Percentiles rank a stretch among this genome's conserved stretches.
phyloP scores from a whole-genome alignment of 2,113 vertebrate species.

The Brachirus orientalis region DNA sequence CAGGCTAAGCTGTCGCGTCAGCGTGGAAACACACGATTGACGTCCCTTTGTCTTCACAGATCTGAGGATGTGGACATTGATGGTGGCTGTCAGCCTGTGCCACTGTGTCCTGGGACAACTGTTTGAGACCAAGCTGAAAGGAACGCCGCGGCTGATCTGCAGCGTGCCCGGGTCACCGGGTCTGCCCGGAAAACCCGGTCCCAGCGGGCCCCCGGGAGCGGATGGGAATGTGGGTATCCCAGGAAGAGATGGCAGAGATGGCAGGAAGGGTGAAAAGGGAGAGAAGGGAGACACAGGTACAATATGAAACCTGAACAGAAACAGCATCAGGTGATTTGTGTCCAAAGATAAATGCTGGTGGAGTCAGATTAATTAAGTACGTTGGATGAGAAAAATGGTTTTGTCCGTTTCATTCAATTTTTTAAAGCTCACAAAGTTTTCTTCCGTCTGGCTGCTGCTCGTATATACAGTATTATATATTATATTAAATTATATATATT shows the following conservation, averaged over 20 bases:
- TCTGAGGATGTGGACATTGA: conserved; percentile 87
- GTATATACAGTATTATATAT: no score
- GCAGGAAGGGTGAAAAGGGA: conserved; percentile 94
- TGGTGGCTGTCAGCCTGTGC: conserved; percentile 87
- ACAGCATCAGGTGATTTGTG: conserved; percentile 20
- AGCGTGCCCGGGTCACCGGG: conserved; percentile 93
- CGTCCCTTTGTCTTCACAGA: conserved; percentile 75
- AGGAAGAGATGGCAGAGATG: conserved; percentile 97
- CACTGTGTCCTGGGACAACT: conserved; percentile 87
- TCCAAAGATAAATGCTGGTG: conserved; percentile 4
- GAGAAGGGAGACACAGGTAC: conserved; percentile 94
- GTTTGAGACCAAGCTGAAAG: conserved; percentile 84
- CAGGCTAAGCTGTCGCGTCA: no score
- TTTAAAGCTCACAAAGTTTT: no score
- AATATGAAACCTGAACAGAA: conserved; percentile 31
- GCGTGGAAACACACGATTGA: no score
- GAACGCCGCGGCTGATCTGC: conserved; percentile 89
- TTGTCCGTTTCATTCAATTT: no score
- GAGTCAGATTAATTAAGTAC: no score
- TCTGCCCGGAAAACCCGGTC: conserved; percentile 85
- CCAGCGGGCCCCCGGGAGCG: conserved; percentile 84
- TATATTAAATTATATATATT: no score
- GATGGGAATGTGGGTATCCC: conserved; percentile 92
- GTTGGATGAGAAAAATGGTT: no score
- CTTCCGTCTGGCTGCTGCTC: no score